A percentile compares a stretch with the other conserved stretches of the same genome.
Evolutionary conservation across 2,113 vertebrate genomes (phyloP).

Genomic region (Notothenia rossii): DNA sequence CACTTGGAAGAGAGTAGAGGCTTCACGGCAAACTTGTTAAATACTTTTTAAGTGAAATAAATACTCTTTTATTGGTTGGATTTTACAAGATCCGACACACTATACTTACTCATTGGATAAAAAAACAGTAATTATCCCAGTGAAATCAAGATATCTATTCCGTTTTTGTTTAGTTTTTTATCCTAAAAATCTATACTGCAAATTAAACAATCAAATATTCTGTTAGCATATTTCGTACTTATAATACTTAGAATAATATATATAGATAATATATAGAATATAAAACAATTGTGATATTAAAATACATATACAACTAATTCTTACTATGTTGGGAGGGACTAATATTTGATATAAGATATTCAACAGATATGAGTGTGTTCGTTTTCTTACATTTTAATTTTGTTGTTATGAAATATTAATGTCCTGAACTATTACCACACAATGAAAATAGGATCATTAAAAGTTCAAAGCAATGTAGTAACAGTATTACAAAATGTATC

Average conservation of each 20-base stretch:
- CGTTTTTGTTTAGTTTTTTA: neutral
- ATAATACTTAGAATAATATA: too few species aligned
- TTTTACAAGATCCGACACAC: constrained; percentile 30
- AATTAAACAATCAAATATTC: neutral
- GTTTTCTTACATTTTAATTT: neutral
- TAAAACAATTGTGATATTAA: neutral
- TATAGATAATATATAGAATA: too few species aligned
- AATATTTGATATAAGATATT: neutral
- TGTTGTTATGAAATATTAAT: neutral
- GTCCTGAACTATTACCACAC: neutral
- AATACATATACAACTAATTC: neutral
- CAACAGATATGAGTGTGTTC: neutral
- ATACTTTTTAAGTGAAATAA: constrained; percentile 72
- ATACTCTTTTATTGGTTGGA: constrained; percentile 47
- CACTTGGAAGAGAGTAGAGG: constrained; percentile 43
- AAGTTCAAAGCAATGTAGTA: neutral
- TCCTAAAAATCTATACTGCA: neutral
- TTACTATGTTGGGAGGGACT: neutral
- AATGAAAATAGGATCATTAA: neutral
- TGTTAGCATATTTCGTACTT: neutral
- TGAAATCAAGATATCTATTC: fast-evolving
- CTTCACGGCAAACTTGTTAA: constrained; percentile 79
- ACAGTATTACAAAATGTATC: neutral
- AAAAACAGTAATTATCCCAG: neutral
- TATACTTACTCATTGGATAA: neutral